Evolutionary conservation across 2,113 vertebrate genomes (phyloP).

Genomic region (Euleptes europaea): DNA sequence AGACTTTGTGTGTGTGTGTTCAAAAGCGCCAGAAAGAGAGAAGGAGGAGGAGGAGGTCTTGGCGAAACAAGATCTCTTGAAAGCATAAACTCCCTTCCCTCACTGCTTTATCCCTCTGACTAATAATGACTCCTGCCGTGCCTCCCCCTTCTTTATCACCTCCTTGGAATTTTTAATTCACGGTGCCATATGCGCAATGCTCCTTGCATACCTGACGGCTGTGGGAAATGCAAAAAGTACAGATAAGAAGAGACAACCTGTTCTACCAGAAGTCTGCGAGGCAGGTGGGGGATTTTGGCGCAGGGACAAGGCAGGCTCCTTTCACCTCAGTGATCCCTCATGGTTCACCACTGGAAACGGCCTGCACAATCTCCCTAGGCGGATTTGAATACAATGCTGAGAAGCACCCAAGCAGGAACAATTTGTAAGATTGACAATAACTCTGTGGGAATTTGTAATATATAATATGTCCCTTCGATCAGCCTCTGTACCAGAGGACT

Average conservation of each 20-base stretch:
- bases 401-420: not conserved
- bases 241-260: not conserved
- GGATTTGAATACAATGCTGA: not conserved
- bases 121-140: slow-evolving; percentile 2
- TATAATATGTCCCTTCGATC: no score
- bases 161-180: slow-evolving; percentile 30
- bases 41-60: slow-evolving; percentile 23
- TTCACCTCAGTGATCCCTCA: not conserved
- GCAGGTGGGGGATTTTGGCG: not conserved
- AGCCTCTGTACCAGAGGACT: no score
- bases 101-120: slow-evolving; percentile 17
- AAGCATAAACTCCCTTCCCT: slow-evolving; percentile 19
- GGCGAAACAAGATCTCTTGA: slow-evolving; percentile 57
- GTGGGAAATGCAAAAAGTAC: not conserved
- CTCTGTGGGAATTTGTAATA: no score
- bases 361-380: not conserved
- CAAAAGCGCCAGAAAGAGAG: no score
- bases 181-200: not conserved
- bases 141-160: slow-evolving; percentile 40
- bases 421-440: not conserved
- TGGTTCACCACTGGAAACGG: not conserved
- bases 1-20: not conserved
- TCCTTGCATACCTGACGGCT: not conserved
- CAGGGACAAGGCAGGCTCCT: accelerated
- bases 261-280: accelerated